Conservation (phyloP, 2,797 vertebrate species). For the Rhodeus uyekii region DNA sequence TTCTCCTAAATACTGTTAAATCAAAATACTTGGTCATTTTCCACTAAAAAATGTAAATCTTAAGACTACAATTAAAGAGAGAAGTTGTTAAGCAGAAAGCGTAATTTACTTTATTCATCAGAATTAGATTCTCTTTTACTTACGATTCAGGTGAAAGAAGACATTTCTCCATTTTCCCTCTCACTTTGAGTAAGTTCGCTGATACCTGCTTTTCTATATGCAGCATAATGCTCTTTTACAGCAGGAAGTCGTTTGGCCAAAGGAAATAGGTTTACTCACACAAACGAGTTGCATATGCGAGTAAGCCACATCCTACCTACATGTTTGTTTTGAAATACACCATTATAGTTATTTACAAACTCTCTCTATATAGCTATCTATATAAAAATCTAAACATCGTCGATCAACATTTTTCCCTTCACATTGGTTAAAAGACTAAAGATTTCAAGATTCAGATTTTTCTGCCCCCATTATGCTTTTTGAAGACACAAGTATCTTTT, state of each 20-base stretch:
- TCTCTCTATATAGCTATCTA: no score
- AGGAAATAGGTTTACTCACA: not conserved
- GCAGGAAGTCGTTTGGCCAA: conserved; percentile 7
- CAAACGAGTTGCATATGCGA: not conserved
- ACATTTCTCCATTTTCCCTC: not conserved
- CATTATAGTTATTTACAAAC: no score
- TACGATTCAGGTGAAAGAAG: not conserved
- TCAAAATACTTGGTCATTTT: not conserved
- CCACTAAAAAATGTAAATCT: not conserved
- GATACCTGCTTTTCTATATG: not conserved
- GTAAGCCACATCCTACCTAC: not conserved
- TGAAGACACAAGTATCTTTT: not conserved
- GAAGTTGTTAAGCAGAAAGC: not conserved
- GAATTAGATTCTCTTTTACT: not conserved
- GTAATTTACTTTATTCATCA: not conserved
- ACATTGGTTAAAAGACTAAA: not conserved
- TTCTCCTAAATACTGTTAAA: not conserved
- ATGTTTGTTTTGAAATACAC: not conserved
- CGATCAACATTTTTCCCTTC: not conserved
- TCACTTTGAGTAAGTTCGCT: not conserved
- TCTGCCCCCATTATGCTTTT: no score
- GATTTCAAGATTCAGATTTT: no score
- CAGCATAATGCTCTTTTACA: not conserved
- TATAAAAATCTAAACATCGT: not conserved
- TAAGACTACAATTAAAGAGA: not conserved